Percentiles rank a stretch among this genome's conserved stretches.
Evolutionary conservation across 2,113 vertebrate species (phyloP).

Genomic region (Gambusia affinis): DNA sequence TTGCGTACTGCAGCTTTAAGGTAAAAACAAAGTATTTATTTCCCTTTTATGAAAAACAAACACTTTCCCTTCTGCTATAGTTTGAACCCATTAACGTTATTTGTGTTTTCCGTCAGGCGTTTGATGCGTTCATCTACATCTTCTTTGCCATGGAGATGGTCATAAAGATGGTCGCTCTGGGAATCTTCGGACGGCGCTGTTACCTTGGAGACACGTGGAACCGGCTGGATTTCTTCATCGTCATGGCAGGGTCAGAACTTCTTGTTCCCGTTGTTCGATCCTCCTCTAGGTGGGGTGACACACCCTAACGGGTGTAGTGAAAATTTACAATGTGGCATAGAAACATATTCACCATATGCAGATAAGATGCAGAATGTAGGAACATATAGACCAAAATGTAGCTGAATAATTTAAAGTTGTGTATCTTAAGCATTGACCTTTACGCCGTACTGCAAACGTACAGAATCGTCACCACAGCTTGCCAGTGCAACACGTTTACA

Average conservation of each 20-base stretch:
- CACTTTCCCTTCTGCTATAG: background rate
- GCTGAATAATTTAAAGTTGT: background rate
- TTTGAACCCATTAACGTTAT: slow-evolving; percentile 12
- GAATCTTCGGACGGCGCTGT: slow-evolving; percentile 94
- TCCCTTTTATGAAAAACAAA: background rate
- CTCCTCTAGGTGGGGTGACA: too few species aligned
- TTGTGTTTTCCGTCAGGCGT: slow-evolving; percentile 61
- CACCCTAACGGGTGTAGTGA: background rate
- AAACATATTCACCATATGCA: background rate
- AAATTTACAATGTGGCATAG: too few species aligned
- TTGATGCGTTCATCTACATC: slow-evolving; percentile 81
- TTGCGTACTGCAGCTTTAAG: too few species aligned
- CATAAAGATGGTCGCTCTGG: slow-evolving; percentile 96
- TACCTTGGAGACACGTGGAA: slow-evolving; percentile 99
- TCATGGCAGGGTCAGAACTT: slow-evolving; percentile 92
- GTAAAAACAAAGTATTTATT: too few species aligned
- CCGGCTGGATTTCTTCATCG: slow-evolving; percentile 97
- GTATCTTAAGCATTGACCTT: background rate
- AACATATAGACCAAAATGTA: background rate
- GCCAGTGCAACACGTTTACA: background rate
- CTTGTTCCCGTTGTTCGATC: background rate
- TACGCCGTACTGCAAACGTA: background rate
- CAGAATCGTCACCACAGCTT: background rate
- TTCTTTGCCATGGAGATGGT: slow-evolving; percentile 99
- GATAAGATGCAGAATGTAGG: background rate